phyloP scores from a whole-genome alignment of 2,797 vertebrate species.

The Pseudochirops corinnae region DNA sequence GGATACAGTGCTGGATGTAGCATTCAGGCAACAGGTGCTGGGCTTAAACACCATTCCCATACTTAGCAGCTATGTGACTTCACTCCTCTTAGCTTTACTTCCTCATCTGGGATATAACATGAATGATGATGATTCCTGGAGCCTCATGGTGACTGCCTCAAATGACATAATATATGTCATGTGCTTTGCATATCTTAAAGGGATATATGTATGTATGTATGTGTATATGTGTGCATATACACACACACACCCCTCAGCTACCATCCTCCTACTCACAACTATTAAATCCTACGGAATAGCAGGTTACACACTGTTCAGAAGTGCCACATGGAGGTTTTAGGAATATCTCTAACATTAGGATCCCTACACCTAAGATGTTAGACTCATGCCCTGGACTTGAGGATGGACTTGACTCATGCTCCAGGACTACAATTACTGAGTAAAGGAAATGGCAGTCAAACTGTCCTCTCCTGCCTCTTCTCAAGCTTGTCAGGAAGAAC shows the following conservation, averaged over 20 bases:
- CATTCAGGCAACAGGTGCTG: neutral
- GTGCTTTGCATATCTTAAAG: neutral
- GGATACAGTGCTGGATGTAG: neutral
- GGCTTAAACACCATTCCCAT: neutral
- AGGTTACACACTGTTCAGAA: neutral
- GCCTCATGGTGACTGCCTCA: neutral
- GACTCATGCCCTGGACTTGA: neutral
- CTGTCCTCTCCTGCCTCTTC: neutral
- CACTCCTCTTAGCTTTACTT: neutral
- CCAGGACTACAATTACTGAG: neutral
- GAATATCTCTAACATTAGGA: neutral
- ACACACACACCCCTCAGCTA: neutral
- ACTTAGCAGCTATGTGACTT: neutral
- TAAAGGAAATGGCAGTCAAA: neutral
- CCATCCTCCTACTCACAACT: neutral
- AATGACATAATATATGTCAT: neutral
- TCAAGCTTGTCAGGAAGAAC: neutral
- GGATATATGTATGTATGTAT: neutral
- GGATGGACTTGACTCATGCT: neutral
- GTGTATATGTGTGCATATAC: too few relatives aligned
- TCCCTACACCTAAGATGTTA: neutral
- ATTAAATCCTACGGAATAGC: neutral
- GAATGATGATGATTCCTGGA: neutral
- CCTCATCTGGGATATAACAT: neutral
- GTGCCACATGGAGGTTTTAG: neutral